These are phyloP conservation scores for Phytoseiulus persimilis DNA, from an alignment of 2,888 invertebrate genomes.

Conservation along the genomic window DNA sequence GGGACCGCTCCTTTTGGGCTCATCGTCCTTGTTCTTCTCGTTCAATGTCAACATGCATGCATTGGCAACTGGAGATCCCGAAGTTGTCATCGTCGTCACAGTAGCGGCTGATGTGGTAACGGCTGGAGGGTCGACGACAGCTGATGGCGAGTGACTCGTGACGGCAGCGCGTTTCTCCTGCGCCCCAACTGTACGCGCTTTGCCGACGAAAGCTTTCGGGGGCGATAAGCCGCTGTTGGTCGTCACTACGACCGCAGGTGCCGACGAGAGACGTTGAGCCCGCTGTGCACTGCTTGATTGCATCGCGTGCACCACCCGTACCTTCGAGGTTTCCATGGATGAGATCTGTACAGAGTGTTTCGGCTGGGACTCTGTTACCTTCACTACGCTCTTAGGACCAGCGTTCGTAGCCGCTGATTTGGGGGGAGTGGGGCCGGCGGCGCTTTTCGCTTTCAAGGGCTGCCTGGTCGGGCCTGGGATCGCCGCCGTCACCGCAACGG, in stretches of 20 bases:
- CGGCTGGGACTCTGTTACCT: background rate
- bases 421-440: background rate
- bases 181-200: background rate
- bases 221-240: background rate
- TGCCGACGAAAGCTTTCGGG: background rate
- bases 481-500: conserved; percentile 14
- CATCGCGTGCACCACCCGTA: conserved; percentile 29
- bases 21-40: background rate
- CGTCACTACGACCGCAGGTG: background rate
- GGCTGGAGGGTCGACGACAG: background rate
- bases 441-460: background rate
- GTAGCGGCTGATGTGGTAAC: background rate
- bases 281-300: background rate
- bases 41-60: background rate
- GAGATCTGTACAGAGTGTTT: background rate
- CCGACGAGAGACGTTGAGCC: conserved; percentile 15
- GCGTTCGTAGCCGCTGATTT: background rate
- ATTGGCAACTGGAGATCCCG: background rate
- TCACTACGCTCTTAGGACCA: background rate
- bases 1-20: background rate
- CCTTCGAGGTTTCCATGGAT: background rate
- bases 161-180: background rate
- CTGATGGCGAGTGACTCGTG: background rate
- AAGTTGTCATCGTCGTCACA: background rate
- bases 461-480: conserved; percentile 17